These are phyloP conservation scores for Mugil cephalus DNA, from an alignment of 2,113 vertebrate genomes.

Conservation along the genomic window DNA sequence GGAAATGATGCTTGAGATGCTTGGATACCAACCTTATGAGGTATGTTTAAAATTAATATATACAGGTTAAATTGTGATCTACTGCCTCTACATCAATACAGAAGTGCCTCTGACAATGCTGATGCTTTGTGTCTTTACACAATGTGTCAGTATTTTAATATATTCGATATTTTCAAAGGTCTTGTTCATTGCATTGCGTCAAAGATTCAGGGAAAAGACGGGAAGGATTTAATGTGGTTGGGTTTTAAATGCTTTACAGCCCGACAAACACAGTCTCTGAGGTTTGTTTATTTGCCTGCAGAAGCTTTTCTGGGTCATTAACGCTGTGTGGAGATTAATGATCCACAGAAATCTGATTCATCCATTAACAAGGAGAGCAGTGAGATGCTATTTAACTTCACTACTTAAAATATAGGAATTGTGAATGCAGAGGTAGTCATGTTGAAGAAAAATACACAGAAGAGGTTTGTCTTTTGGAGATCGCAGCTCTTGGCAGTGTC, in stretches of 20 bases:
- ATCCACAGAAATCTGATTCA: slow-evolving; percentile 29
- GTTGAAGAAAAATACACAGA: slow-evolving; percentile 6
- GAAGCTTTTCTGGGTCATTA: slow-evolving; percentile 51
- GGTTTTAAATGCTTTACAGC: slow-evolving; percentile 18
- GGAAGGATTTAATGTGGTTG: slow-evolving; percentile 37
- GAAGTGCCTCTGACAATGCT: neutral
- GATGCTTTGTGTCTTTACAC: neutral
- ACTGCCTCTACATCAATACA: neutral
- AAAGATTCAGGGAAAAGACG: neutral
- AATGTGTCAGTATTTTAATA: too few relatives aligned
- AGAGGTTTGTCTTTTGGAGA: slow-evolving; percentile 26
- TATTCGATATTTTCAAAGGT: neutral
- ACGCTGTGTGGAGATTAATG: slow-evolving; percentile 37
- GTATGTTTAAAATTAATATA: slow-evolving; percentile 77
- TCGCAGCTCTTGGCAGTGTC: slow-evolving; percentile 25
- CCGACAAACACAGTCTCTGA: slow-evolving; percentile 33
- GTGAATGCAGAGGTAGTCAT: neutral
- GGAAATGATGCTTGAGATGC: slow-evolving; percentile 91
- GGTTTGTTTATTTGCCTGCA: slow-evolving; percentile 41
- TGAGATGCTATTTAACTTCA: too few relatives aligned
- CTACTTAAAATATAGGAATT: slow-evolving; percentile 3
- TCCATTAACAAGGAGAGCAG: neutral
- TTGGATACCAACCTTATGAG: slow-evolving; percentile 93
- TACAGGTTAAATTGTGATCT: neutral
- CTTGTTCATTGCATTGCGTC: neutral